Evolutionary conservation across 2,888 invertebrate genomes (phyloP).

Genomic region (Brachyptera putata): DNA sequence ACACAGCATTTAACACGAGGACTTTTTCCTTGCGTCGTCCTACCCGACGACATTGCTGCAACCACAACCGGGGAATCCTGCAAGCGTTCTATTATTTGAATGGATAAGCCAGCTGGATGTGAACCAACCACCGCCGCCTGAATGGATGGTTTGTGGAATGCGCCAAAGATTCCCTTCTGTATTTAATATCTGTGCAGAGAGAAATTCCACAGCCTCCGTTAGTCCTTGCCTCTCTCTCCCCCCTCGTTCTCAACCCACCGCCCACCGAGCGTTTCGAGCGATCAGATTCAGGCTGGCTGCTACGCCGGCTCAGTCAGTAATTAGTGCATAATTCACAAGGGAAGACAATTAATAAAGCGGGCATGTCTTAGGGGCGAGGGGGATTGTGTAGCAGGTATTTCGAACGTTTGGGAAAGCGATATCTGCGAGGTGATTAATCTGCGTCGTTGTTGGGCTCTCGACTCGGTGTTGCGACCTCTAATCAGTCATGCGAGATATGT

Average conservation of each 20-base stretch:
- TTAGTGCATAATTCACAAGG: constrained; percentile 33
- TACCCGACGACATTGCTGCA: too few relatives aligned
- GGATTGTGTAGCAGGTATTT: constrained; percentile 14
- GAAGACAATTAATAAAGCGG: constrained; percentile 32
- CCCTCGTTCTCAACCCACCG: neutral
- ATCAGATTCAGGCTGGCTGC: constrained; percentile 12
- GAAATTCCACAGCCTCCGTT: constrained; percentile 17
- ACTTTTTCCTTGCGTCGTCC: too few relatives aligned
- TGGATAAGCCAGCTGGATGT: too few relatives aligned
- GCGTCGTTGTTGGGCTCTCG: neutral
- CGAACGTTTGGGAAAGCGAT: constrained; percentile 10
- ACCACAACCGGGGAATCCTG: too few relatives aligned
- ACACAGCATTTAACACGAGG: too few relatives aligned
- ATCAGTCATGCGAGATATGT: neutral
- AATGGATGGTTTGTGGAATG: too few relatives aligned
- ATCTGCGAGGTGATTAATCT: constrained; percentile 10
- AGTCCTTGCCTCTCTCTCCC: neutral
- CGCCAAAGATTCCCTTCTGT: constrained; percentile 20
- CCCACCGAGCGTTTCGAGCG: constrained; percentile 11
- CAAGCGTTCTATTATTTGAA: too few relatives aligned
- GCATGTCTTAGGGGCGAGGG: constrained; percentile 14
- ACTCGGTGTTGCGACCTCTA: too few relatives aligned
- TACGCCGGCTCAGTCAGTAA: constrained; percentile 25
- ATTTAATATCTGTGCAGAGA: constrained; percentile 22
- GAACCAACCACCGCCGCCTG: too few relatives aligned